Evolutionary conservation across 2,113 vertebrate genomes (phyloP).

Genomic region (Spilogale gracilis): DNA sequence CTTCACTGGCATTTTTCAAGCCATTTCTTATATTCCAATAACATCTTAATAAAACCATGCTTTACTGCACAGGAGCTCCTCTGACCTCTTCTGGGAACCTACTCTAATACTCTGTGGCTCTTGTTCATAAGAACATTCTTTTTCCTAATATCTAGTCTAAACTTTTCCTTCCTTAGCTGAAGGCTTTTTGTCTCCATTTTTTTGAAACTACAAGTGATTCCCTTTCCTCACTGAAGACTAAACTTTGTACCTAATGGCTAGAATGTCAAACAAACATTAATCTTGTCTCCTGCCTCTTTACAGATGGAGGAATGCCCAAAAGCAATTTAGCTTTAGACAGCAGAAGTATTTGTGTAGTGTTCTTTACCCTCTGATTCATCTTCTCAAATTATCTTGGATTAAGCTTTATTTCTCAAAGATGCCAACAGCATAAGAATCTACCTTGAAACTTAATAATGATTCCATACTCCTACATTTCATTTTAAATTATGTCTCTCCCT

Average conservation of each 20-base stretch:
- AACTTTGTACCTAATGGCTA: slow-evolving; percentile 83
- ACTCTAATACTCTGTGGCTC: slow-evolving; percentile 60
- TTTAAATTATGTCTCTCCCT: slow-evolving; percentile 58
- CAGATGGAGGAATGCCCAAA: slow-evolving; percentile 77
- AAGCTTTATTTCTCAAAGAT: slow-evolving; percentile 73
- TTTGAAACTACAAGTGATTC: slow-evolving; percentile 84
- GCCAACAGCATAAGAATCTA: slow-evolving; percentile 46
- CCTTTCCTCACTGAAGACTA: slow-evolving; percentile 86
- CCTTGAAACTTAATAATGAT: slow-evolving; percentile 65
- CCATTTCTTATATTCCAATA: slow-evolving; percentile 28
- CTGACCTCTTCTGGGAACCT: slow-evolving; percentile 67
- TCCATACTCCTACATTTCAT: slow-evolving; percentile 44
- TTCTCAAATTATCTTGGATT: slow-evolving; percentile 78
- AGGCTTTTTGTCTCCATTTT: slow-evolving; percentile 78
- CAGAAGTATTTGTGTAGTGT: slow-evolving; percentile 72
- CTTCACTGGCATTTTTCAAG: slow-evolving; percentile 42
- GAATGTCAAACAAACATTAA: slow-evolving; percentile 85
- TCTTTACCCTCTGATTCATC: slow-evolving; percentile 81
- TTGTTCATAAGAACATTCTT: slow-evolving; percentile 77
- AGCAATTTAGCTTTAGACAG: slow-evolving; percentile 67
- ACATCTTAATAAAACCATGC: slow-evolving; percentile 66
- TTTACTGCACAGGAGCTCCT: slow-evolving; percentile 57
- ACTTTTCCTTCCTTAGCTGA: slow-evolving; percentile 83
- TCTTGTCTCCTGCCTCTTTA: slow-evolving; percentile 76
- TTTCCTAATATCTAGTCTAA: slow-evolving; percentile 79